Evolutionary conservation across 1,140 invertebrate genomes (phyloP).

Genomic region (Pentalonia nigronervosa): DNA sequence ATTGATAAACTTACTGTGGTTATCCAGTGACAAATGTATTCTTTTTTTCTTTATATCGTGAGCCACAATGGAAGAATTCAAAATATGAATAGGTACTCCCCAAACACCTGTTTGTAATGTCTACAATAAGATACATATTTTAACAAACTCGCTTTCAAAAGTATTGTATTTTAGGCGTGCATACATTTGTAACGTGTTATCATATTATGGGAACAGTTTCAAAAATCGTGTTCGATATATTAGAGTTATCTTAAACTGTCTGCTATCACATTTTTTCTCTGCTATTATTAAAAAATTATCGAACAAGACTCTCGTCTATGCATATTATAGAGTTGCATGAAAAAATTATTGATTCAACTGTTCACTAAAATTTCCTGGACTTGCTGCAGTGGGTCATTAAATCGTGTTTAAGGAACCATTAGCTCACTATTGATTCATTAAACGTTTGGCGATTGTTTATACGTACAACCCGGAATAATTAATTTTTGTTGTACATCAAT

Average conservation of each 20-base stretch:
- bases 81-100: neutral
- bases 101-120: neutral
- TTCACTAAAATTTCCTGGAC: neutral
- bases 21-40: neutral
- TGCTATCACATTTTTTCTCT: neutral
- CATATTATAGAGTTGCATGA: no score
- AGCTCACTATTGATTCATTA: neutral
- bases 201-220: neutral
- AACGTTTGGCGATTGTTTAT: neutral
- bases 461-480: no score
- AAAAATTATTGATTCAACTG: neutral
- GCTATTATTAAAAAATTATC: neutral
- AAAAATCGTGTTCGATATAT: neutral
- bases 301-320: no score
- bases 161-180: neutral
- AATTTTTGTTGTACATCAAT: neutral
- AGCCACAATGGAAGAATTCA: neutral
- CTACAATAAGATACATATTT: neutral
- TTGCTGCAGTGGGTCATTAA: neutral
- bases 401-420: neutral
- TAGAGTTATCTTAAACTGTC: neutral
- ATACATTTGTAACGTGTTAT: neutral
- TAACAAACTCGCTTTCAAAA: neutral
- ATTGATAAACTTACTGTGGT: neutral
- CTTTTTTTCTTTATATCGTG: neutral